phyloP scores from a whole-genome alignment of 2,797 vertebrate species.

The Varecia variegata region DNA sequence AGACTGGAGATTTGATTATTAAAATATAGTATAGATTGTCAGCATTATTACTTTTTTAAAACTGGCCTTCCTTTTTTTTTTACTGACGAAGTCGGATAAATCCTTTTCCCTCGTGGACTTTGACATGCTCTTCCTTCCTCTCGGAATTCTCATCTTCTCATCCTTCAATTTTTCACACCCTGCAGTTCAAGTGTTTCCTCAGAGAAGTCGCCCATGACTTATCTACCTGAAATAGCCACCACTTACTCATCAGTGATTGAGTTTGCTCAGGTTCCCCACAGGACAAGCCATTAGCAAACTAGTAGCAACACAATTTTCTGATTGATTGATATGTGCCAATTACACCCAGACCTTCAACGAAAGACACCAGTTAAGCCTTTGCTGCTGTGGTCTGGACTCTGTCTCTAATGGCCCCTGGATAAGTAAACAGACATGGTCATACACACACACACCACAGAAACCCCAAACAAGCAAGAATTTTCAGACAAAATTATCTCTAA shows the following conservation, averaged over 20 bases:
- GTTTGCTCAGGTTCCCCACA: not conserved
- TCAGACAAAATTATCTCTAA: not conserved
- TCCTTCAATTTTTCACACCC: not conserved
- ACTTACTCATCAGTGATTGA: not conserved
- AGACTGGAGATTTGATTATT: not conserved
- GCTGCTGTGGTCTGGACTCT: not conserved
- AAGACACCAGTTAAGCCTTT: not conserved
- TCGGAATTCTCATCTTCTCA: not conserved
- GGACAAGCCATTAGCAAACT: not conserved
- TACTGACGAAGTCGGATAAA: not conserved
- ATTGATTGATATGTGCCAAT: not conserved
- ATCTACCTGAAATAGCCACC: not conserved
- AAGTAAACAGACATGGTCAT: not conserved
- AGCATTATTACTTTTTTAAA: not conserved
- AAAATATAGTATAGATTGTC: not conserved
- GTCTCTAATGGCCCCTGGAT: not conserved
- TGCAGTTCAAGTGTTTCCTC: not conserved
- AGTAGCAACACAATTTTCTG: not conserved
- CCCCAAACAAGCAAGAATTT: not conserved
- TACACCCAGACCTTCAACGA: not conserved
- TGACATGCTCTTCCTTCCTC: not conserved
- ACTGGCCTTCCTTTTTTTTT: not conserved
- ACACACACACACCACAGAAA: not conserved
- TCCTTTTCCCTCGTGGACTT: not conserved
- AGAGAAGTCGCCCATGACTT: not conserved